Conservation (phyloP, 2,888 invertebrate species). For the Imbricaverruca yamaguchii region DNA sequence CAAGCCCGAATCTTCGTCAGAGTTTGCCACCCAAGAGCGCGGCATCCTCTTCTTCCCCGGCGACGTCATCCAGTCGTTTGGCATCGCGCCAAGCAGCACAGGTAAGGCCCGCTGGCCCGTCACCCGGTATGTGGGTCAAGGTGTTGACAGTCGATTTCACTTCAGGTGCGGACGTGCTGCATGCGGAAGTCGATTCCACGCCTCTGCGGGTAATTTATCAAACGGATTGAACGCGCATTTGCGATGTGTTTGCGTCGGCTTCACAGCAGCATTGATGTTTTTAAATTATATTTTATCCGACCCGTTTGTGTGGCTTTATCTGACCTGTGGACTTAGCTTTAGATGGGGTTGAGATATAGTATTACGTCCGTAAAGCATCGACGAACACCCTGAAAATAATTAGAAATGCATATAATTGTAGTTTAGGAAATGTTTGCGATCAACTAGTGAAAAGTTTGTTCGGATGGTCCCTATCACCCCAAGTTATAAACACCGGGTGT, state of each 20-base stretch:
- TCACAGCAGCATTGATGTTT: not conserved
- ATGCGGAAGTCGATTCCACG: not conserved
- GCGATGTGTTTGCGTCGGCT: not conserved
- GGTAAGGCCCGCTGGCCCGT: not conserved
- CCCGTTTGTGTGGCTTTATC: too few species aligned
- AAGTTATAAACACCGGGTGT: too few species aligned
- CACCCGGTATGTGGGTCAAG: not conserved
- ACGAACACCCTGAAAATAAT: too few species aligned
- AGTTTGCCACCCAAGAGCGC: not conserved
- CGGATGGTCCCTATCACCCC: too few species aligned
- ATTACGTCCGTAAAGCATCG: too few species aligned
- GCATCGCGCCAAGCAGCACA: not conserved
- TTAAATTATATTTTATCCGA: not conserved
- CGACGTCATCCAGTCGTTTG: slow-evolving; percentile 10
- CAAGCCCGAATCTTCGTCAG: not conserved
- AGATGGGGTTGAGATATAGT: too few species aligned
- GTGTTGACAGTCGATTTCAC: not conserved
- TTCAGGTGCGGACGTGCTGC: not conserved
- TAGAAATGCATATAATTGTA: too few species aligned
- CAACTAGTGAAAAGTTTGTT: too few species aligned
- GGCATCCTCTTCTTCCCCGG: not conserved
- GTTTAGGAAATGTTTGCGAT: too few species aligned
- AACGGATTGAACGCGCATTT: not conserved
- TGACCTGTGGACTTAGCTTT: too few species aligned
- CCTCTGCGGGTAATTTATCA: not conserved